These are phyloP conservation scores for Pyrocoelia pectoralis DNA, from an alignment of 2,888 invertebrate species.

Conservation along the genomic window DNA sequence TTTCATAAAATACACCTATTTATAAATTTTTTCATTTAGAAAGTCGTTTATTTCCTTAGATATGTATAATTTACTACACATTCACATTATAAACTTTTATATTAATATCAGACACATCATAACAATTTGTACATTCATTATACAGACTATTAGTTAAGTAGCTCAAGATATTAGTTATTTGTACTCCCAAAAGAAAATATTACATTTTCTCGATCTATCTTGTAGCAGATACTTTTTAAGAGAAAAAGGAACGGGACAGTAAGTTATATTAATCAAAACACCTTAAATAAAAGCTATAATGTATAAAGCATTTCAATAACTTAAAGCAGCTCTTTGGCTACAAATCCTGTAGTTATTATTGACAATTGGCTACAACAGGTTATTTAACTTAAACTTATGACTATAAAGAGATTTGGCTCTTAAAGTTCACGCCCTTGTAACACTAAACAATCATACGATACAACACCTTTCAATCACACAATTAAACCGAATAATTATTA, in stretches of 20 bases:
- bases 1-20: too few relatives aligned
- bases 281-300: constrained; percentile 43
- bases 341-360: background rate
- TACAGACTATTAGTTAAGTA: constrained; percentile 14
- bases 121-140: constrained; percentile 33
- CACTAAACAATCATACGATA: too few relatives aligned
- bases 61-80: too few relatives aligned
- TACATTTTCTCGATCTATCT: background rate
- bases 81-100: constrained; percentile 12
- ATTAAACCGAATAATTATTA: background rate
- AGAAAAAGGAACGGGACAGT: too few relatives aligned
- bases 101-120: constrained; percentile 32
- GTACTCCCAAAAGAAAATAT: too few relatives aligned
- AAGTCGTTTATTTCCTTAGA: too few relatives aligned
- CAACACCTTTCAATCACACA: too few relatives aligned
- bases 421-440: background rate
- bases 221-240: background rate
- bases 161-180: too few relatives aligned
- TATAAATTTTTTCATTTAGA: too few relatives aligned
- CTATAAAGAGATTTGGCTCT: constrained; percentile 5
- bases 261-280: too few relatives aligned
- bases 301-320: constrained; percentile 53
- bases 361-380: background rate
- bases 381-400: background rate
- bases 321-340: constrained; percentile 60